These are phyloP conservation scores for Psephotus haematonotus DNA, from an alignment of 2,113 vertebrate species.

Conservation along the genomic window DNA sequence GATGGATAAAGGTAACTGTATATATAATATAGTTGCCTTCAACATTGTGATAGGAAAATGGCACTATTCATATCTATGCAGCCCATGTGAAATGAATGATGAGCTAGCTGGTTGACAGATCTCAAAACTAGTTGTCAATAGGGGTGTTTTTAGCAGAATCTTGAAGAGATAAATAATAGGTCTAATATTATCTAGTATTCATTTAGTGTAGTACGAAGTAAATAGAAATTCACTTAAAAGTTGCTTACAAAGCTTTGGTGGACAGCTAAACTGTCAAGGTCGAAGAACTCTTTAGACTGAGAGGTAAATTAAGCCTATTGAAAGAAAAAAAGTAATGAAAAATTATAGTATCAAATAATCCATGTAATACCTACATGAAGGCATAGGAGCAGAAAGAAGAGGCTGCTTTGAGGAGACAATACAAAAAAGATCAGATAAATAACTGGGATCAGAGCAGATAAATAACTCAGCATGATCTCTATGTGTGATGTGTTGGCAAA, in stretches of 20 bases:
- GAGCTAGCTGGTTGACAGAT: neutral
- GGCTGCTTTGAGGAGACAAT: neutral
- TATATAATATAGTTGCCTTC: neutral
- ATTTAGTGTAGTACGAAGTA: neutral
- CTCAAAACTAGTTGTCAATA: neutral
- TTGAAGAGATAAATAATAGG: neutral
- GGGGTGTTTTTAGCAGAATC: neutral
- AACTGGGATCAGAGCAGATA: neutral
- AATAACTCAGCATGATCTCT: neutral
- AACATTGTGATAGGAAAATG: neutral
- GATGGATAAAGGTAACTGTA: neutral
- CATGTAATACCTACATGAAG: neutral
- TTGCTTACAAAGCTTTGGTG: neutral
- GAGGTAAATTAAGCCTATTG: neutral
- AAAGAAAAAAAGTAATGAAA: neutral
- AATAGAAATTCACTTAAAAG: neutral
- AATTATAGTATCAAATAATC: neutral
- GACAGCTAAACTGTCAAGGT: neutral
- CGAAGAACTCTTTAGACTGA: neutral
- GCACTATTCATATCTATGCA: neutral
- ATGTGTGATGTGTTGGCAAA: neutral
- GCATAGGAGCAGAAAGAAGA: neutral
- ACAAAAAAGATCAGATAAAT: neutral
- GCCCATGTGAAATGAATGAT: neutral
- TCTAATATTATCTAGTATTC: neutral